phyloP scores from a whole-genome alignment of 2,113 vertebrate species.

The Muscicapa adusta region DNA sequence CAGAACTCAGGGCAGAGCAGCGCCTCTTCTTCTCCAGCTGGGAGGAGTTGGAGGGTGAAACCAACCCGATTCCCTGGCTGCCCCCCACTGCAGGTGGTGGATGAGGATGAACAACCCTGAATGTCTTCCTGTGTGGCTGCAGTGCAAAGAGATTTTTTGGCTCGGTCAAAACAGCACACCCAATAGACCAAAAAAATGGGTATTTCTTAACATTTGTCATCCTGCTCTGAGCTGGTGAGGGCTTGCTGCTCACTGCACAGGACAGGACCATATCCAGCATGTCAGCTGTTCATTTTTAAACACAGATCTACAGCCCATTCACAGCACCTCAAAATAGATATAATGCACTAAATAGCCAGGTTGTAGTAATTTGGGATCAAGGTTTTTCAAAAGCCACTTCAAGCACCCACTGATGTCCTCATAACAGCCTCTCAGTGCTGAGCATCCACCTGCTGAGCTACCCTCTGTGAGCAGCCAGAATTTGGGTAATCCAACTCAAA shows the following conservation, averaged over 20 bases:
- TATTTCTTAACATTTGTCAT: neutral
- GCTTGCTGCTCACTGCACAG: neutral
- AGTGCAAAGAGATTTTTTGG: neutral
- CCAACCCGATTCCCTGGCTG: accelerated
- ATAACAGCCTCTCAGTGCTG: neutral
- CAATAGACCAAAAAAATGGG: neutral
- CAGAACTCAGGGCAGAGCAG: neutral
- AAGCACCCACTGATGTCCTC: neutral
- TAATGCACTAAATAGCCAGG: neutral
- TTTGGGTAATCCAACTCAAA: neutral
- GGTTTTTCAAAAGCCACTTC: neutral
- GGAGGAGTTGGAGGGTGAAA: neutral
- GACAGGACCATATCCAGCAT: accelerated
- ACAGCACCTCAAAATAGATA: neutral
- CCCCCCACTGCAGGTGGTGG: neutral
- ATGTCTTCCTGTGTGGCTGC: neutral
- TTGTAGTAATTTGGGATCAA: neutral
- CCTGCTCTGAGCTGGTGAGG: neutral
- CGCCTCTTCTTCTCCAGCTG: neutral
- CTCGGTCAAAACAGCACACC: neutral
- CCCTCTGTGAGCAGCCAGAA: neutral
- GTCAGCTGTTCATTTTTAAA: neutral
- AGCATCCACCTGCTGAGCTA: neutral
- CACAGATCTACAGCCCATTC: neutral
- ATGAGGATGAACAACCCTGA: neutral